phyloP scores from a whole-genome alignment of 1,140 invertebrate genomes.

The Leguminivora glycinivorella region DNA sequence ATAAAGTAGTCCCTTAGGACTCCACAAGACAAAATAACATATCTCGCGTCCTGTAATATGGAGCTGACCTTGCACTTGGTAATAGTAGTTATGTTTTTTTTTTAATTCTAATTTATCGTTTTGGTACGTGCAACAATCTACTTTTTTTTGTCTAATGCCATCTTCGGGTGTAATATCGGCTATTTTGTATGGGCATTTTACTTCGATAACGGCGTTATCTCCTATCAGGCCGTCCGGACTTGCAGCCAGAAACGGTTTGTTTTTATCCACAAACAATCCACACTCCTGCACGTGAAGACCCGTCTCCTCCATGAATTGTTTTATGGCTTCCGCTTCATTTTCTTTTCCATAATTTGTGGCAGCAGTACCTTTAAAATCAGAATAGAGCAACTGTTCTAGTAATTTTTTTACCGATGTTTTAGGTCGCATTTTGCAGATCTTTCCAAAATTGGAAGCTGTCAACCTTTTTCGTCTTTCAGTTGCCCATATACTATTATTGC shows the following conservation, averaged over 20 bases:
- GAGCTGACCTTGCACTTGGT: neutral
- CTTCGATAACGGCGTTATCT: neutral
- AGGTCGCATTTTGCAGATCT: neutral
- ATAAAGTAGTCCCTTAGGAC: neutral
- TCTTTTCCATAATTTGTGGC: neutral
- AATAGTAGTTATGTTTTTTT: neutral
- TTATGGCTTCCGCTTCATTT: neutral
- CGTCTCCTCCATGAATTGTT: neutral
- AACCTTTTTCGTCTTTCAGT: neutral
- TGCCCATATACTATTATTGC: neutral
- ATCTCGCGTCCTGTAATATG: neutral
- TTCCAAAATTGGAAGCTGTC: neutral
- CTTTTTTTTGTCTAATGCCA: neutral
- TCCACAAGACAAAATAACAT: neutral
- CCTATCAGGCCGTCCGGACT: neutral
- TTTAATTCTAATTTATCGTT: neutral
- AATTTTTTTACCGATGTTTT: neutral
- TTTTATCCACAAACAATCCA: neutral
- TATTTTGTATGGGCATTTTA: neutral
- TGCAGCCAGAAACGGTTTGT: neutral
- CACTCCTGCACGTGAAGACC: neutral
- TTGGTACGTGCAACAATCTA: neutral
- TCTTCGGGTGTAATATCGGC: neutral
- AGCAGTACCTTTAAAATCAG: neutral
- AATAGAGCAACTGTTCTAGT: neutral